Evolutionary conservation across 2,113 vertebrate species (phyloP), one percentile per base, ranked within the genome.

Genomic region (Cololabis saira): DNA sequence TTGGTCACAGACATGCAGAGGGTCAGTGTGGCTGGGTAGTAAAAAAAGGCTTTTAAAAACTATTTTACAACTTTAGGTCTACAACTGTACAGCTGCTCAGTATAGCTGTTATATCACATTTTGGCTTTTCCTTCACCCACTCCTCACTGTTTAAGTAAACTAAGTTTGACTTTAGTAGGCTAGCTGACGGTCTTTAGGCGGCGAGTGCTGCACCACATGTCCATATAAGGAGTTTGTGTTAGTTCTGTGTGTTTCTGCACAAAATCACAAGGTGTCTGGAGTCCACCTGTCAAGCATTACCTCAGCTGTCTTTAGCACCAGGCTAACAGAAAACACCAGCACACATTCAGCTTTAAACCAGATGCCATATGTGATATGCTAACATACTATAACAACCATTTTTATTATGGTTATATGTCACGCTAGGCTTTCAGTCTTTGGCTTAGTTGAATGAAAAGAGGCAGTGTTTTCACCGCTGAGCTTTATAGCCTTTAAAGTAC

Each of bases 251-350:
- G 78, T 54, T 48, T 85, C 84, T 90, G 84, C 80, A 83, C 68
- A 89, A 54, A 74, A 81, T 91, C 86, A 86, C 60, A 73, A 81
- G 80, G 72, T 86, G 84, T 85, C 78, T 82, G 68, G 69, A 81
- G 70, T 75, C 84, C 73, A 82, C 82, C 87, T 90, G 82, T 82
- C 85, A 88, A 78, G 71, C 64, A 64, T 61, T 10, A 70, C 83
- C 59, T 71, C 64, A 68, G 65, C 78, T 66, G 54, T 78, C 67
- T 78, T 75, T 65, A 80, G 47, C 83, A 70, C 41, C 65, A 57
- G 51, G 71, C 61, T 76, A 70, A 57, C 58, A 68, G 62, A 66
- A 83, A 61, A 66, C 71, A 71, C 67, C 68, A 59, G 71, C 58
- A 50, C 70, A 45, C 51, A 64, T 64, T 61, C 52, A 16, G 53